Conservation (phyloP, 1,140 invertebrate genomes). For the Brachystomella parvula region DNA sequence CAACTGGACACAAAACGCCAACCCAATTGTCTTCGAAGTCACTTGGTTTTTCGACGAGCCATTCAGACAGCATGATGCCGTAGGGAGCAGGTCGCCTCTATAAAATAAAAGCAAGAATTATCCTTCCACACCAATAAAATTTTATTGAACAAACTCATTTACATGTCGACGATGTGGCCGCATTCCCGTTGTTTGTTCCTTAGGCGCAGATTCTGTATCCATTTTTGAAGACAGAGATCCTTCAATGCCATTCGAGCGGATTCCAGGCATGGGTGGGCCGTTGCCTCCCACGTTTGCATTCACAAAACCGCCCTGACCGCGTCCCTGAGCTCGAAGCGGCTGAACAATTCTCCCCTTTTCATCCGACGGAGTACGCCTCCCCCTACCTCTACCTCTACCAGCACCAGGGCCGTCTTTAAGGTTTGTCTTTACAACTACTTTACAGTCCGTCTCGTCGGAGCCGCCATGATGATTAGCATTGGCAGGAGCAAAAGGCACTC, state of each 20-base stretch:
- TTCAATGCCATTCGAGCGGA: background rate
- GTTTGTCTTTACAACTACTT: background rate
- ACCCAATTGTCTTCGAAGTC: constrained; percentile 71
- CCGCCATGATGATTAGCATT: background rate
- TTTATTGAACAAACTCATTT: background rate
- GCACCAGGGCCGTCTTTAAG: background rate
- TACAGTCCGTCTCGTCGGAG: background rate
- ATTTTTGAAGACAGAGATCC: background rate
- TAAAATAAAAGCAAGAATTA: background rate
- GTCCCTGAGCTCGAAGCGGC: background rate
- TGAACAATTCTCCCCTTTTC: background rate
- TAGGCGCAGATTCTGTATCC: background rate
- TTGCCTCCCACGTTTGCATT: background rate
- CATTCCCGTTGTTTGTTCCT: background rate
- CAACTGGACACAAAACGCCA: constrained; percentile 73
- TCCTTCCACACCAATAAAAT: background rate
- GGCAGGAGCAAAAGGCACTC: background rate
- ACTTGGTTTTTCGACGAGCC: constrained; percentile 74
- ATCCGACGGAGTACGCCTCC: background rate
- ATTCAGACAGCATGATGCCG: constrained; percentile 71
- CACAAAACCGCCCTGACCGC: background rate
- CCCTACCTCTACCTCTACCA: too few species aligned
- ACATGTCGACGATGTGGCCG: background rate
- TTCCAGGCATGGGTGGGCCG: background rate
- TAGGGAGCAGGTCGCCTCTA: constrained; percentile 15